Evolutionary conservation across 2,797 vertebrate species (phyloP), one percentile per base, ranked within the genome.

Genomic region (Manis pentadactyla): DNA sequence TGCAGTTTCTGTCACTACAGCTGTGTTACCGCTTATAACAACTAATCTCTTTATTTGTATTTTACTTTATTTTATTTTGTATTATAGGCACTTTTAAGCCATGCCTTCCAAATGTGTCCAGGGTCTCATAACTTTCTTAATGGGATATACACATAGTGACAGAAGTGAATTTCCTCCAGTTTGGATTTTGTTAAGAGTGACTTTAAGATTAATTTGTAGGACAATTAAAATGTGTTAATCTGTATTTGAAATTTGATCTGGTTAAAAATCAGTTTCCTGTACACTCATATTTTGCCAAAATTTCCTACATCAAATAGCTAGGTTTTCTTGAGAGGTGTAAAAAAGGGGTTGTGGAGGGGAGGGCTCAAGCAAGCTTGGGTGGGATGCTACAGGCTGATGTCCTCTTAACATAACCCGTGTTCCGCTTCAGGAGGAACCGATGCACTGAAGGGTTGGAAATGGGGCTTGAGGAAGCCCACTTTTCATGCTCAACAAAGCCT

Each of bases 11-110:
- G 98, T 98, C 97, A 81, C 96, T 59, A 95, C 96, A 98, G 98
- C 98, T 98, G 97, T 88, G 64, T 95, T 98, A 96, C 81, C 96
- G 97, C 96, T 93, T 97, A 93, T 96, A 98, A 96, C 98, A 98
- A 96, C 96, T 97, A 90, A 97, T 98, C 95, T 96, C 96, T 98
- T 91, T 96, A 96, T 97, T 97, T 97, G 95, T 81, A 87, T 96
- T 97, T 95, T 94, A 92, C 93, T 97, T 97, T 74, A 90, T 96
- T 97, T 97, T 92, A 92, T 96, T 96, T 97, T 93, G 88, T 87
- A 94, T 98, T 97, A 97, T 97, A 96, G 95, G 83, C 86, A 39
- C 75, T 97, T 96, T 95, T 97, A 97, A 98, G 96, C 97, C 90
- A 68, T 88, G 97, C 95, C 96, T 96, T 96, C 95, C 85, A 97